A percentile compares a stretch with the other conserved stretches of the same genome.
These are phyloP conservation scores for Drosophila anceps DNA, from an alignment of 2,888 invertebrate species.

Conservation along the genomic window DNA sequence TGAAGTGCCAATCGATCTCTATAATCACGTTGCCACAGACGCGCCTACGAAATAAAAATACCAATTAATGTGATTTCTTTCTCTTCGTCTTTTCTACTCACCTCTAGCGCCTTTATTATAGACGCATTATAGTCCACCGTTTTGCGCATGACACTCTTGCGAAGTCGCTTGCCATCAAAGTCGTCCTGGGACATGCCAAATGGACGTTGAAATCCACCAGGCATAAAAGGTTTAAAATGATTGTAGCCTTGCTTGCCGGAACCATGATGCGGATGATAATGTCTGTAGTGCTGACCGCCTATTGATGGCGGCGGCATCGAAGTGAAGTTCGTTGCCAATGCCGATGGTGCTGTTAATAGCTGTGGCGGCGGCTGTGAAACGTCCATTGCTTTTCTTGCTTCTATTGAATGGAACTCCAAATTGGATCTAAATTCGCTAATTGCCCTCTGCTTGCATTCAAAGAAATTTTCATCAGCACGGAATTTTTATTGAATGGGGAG, in stretches of 20 bases:
- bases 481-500: conserved; percentile 19
- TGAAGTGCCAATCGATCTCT: conserved; percentile 95
- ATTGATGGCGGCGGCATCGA: conserved; percentile 78
- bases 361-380: conserved; percentile 84
- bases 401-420: conserved; percentile 6
- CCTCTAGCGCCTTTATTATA: conserved; percentile 96
- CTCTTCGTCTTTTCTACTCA: conserved; percentile 81
- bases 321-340: conserved; percentile 79
- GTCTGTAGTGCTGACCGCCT: conserved; percentile 80
- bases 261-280: conserved; percentile 81
- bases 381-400: conserved; percentile 67
- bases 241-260: conserved; percentile 83
- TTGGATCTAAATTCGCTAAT: conserved; percentile 12
- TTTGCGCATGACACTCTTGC: conserved; percentile 98
- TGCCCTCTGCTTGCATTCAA: conserved; percentile 18
- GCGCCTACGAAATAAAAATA: conserved; percentile 87
- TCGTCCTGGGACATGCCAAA: conserved; percentile 92
- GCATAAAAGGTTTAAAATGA: conserved; percentile 84
- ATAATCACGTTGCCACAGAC: conserved; percentile 97
- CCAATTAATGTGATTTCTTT: background rate
- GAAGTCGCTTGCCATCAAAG: conserved; percentile 97
- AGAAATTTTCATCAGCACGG: conserved; percentile 17
- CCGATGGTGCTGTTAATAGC: conserved; percentile 80
- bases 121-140: conserved; percentile 99
- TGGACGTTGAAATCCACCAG: conserved; percentile 85